Percentiles rank a stretch among this genome's conserved stretches.
These are phyloP conservation scores for Alethe diademata DNA, from an alignment of 2,113 vertebrate genomes.

Conservation along the genomic window DNA sequence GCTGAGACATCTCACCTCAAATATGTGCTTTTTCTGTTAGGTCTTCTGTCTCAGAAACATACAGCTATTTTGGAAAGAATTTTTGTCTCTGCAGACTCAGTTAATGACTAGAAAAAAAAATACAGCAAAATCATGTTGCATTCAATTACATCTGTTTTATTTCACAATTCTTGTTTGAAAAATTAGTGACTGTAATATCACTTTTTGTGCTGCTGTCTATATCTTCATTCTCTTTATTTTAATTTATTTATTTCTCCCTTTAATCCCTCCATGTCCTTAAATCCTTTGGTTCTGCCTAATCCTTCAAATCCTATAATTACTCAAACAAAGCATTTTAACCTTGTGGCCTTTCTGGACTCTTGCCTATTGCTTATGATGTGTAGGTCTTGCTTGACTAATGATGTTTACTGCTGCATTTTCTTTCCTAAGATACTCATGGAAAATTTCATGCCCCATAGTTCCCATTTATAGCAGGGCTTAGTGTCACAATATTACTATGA, in stretches of 20 bases:
- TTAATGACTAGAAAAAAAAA: not conserved
- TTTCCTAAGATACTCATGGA: constrained; percentile 14
- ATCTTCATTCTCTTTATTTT: not conserved
- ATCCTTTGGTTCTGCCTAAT: constrained; percentile 42
- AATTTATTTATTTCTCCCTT: constrained; percentile 48
- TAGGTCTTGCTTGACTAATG: constrained; percentile 45
- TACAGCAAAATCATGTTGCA: not conserved
- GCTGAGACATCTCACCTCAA: not conserved
- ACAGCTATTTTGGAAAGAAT: not conserved
- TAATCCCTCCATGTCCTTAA: constrained; percentile 56
- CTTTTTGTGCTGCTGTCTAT: not conserved
- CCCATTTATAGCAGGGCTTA: not conserved
- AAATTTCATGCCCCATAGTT: not conserved
- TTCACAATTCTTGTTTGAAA: not conserved
- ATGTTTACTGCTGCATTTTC: constrained; percentile 31
- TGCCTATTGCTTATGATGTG: constrained; percentile 28
- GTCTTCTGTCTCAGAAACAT: not conserved
- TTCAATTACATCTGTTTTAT: not conserved
- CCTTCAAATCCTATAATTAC: constrained; percentile 63
- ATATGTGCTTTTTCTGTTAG: not conserved
- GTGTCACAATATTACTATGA: not conserved
- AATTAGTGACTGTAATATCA: not conserved
- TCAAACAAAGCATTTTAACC: constrained; percentile 66
- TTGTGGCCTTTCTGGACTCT: constrained; percentile 50
- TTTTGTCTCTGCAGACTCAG: not conserved